phyloP scores from a whole-genome alignment of 1,140 invertebrate genomes.

The Eurytemora carolleeae region DNA sequence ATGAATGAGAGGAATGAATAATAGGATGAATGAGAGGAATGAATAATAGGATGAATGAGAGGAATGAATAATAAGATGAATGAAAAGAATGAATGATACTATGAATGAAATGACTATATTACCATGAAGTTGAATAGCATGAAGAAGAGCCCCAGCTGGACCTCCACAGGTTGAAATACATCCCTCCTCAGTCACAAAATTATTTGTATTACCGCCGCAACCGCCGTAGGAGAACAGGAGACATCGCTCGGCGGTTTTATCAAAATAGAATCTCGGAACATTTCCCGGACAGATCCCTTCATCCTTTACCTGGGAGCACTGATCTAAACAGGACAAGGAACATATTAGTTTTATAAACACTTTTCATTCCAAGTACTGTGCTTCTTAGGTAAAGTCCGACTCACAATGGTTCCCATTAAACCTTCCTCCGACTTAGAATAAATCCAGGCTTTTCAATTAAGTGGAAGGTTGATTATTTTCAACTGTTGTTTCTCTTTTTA shows the following conservation, averaged over 20 bases:
- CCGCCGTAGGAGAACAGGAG: conserved; percentile 45
- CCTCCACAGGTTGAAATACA: conserved; percentile 49
- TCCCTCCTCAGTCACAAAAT: conserved; percentile 58
- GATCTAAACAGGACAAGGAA: conserved; percentile 35
- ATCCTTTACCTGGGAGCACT: conserved; percentile 54
- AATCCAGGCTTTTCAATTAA: no score
- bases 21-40: no score
- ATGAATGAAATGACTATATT: conserved; percentile 6
- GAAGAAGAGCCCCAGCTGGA: conserved; percentile 1
- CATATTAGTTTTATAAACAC: no score
- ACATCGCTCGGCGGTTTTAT: conserved; percentile 49
- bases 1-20: not conserved
- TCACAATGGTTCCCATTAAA: no score
- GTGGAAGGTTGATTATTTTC: no score
- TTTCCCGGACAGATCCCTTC: conserved; percentile 30
- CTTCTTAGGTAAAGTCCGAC: no score
- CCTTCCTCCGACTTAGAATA: no score
- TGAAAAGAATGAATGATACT: no score
- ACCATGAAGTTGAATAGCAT: conserved; percentile 8
- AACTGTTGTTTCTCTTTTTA: no score
- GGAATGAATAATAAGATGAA: no score
- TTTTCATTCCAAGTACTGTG: no score
- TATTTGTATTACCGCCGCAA: conserved; percentile 64
- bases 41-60: no score
- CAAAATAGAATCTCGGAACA: conserved; percentile 45